phyloP scores from a whole-genome alignment of 1,140 invertebrate genomes.

The Diuraphis noxia region DNA sequence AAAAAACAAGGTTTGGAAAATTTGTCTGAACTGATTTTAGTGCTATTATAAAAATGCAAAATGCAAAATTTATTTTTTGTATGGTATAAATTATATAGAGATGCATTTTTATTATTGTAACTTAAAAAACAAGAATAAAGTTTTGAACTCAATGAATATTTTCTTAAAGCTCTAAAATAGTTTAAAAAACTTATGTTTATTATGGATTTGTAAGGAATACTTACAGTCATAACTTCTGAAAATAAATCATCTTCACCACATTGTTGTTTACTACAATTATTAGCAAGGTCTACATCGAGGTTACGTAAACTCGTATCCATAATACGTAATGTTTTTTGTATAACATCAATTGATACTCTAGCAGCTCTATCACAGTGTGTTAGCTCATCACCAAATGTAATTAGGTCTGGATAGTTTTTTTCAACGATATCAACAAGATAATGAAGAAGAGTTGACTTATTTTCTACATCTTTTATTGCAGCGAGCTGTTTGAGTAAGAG shows the following conservation, averaged over 20 bases:
- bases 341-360: constrained; percentile 81
- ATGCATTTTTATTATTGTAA: background rate
- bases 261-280: constrained; percentile 72
- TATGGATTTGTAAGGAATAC: constrained; percentile 56
- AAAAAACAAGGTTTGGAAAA: background rate
- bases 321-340: constrained; percentile 80
- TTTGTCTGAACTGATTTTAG: background rate
- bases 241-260: constrained; percentile 79
- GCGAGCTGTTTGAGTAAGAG: constrained; percentile 67
- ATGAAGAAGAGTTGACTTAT: constrained; percentile 89
- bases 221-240: constrained; percentile 79
- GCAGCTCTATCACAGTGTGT: constrained; percentile 81
- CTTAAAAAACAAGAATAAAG: background rate
- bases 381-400: constrained; percentile 85
- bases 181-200: background rate
- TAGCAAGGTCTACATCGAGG: constrained; percentile 84
- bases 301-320: constrained; percentile 86
- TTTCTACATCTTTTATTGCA: constrained; percentile 93
- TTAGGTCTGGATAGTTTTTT: constrained; percentile 81
- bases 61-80: background rate
- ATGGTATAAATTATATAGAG: background rate
- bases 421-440: constrained; percentile 89
- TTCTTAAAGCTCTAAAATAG: background rate
- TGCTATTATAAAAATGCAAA: background rate
- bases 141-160: background rate